These are phyloP conservation scores for Apamea crenata DNA, from an alignment of 2,888 invertebrate species.

Conservation along the genomic window DNA sequence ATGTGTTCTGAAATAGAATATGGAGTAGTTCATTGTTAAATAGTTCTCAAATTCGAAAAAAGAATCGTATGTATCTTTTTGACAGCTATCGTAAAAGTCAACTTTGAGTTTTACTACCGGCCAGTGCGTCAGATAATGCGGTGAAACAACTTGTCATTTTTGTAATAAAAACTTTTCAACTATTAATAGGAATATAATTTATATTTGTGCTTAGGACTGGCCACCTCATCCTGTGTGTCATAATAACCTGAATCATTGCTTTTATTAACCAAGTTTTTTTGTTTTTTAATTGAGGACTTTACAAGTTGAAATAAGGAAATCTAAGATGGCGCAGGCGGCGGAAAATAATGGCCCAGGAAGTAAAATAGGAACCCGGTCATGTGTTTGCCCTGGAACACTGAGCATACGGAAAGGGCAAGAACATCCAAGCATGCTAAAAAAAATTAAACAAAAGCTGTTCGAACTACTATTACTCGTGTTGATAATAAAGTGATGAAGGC, in stretches of 20 bases:
- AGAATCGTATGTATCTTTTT: constrained; percentile 45
- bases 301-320: background rate
- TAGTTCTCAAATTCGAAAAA: constrained; percentile 28
- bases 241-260: constrained; percentile 40
- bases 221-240: constrained; percentile 37
- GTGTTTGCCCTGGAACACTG: constrained; percentile 7
- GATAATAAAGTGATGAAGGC: background rate
- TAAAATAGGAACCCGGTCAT: background rate
- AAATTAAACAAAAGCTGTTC: background rate
- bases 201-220: constrained; percentile 34
- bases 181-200: constrained; percentile 49
- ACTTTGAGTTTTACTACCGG: constrained; percentile 46
- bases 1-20: constrained; percentile 28
- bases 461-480: background rate
- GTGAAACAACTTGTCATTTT: constrained; percentile 47
- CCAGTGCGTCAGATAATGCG: constrained; percentile 45
- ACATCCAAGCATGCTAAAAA: background rate
- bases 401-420: background rate
- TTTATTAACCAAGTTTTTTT: constrained; percentile 9
- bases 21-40: constrained; percentile 42
- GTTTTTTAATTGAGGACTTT: constrained; percentile 14
- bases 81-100: constrained; percentile 51
- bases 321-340: background rate
- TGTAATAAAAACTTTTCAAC: constrained; percentile 50
- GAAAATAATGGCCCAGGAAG: background rate